Percentiles rank a stretch among this genome's conserved stretches.
These are phyloP conservation scores for Sylvia borin DNA, from an alignment of 2,797 vertebrate species.

Conservation along the genomic window DNA sequence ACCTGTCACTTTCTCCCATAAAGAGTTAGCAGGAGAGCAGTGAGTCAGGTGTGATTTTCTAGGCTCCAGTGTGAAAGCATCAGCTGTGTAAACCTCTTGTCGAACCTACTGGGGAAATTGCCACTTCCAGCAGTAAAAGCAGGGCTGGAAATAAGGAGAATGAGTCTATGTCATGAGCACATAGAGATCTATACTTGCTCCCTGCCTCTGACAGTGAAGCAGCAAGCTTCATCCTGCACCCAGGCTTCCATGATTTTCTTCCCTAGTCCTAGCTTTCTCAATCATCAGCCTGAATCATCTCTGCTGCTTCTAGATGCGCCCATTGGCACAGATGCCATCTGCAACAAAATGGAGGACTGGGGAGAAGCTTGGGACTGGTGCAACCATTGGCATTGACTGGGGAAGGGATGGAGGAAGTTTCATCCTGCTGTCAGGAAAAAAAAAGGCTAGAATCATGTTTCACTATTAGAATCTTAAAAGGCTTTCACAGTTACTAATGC, in stretches of 20 bases:
- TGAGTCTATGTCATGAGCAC: not conserved
- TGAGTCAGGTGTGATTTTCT: not conserved
- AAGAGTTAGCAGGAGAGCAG: not conserved
- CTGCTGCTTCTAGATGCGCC: conserved; percentile 23
- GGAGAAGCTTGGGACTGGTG: not conserved
- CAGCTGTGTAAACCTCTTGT: not conserved
- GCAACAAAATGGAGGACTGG: not conserved
- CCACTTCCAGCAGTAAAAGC: not conserved
- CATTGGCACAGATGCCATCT: not conserved
- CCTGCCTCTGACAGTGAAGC: not conserved
- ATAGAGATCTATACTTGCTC: not conserved
- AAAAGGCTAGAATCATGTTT: not conserved
- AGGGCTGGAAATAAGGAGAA: not conserved
- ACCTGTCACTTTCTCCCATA: not conserved
- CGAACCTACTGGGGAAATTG: rapidly evolving
- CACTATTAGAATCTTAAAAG: conserved; percentile 6
- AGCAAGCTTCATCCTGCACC: conserved; percentile 4
- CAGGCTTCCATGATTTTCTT: conserved; percentile 34
- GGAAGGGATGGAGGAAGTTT: not conserved
- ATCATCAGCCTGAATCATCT: conserved; percentile 7
- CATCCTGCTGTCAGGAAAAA: not conserved
- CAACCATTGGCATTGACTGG: not conserved
- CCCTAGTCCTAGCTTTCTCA: conserved; percentile 27
- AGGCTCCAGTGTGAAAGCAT: not conserved
- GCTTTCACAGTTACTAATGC: not conserved